Base-by-base conservation (phyloP, 2,113 vertebrate genomes). In the Passer montanus region DNA sequence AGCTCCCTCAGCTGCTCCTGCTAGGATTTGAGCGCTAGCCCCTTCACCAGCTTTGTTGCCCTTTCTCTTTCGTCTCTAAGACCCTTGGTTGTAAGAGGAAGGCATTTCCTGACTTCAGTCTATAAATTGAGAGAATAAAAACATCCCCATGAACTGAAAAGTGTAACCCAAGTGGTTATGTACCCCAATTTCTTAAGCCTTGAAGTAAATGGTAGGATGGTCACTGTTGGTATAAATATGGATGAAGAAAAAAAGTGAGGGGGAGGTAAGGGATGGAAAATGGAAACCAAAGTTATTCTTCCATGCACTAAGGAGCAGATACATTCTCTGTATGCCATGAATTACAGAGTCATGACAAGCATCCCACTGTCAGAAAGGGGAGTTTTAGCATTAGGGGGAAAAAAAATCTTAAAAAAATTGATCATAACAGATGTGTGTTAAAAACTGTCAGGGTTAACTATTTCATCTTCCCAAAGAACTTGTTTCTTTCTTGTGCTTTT, bases 401-500 rank as follows among this genome's bases (percentile, higher is more conserved):
- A 79, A 79, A 39, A 5, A 4, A 6, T 4, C 2, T 23, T 21
- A 1, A 64, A 69, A 91, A 78, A 78, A 16, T 30, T 76, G 19
- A 92, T 46, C 9, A 63, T n/a, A 52, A 76, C 10, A 31, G n/a
- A 79, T 50, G 47, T 41, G 49, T 43, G n/a, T 44, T 24, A 66
- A 67, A 84, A 80, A 73, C 24, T 50, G 33, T 11, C 59, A 35
- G 12, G 11, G 31, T 31, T 90, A 69, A 81, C 37, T 68, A 37
- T 63, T 90, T 85, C 10, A 49, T 44, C 27, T 76, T 79, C 31
- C 66, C 75, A 89, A 43, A 92, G 55, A 94, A 79, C 5, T 73
- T 64, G 68, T 95, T 96, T 95, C 33, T 87, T 74, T 43, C 43
- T 58, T 85, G 64, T 87, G n/a, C 37, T 70, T 58, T 68, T 95